Evolutionary conservation across 2,797 vertebrate species (phyloP), one percentile per base, ranked within the genome.

Genomic region (Tapirus indicus): DNA sequence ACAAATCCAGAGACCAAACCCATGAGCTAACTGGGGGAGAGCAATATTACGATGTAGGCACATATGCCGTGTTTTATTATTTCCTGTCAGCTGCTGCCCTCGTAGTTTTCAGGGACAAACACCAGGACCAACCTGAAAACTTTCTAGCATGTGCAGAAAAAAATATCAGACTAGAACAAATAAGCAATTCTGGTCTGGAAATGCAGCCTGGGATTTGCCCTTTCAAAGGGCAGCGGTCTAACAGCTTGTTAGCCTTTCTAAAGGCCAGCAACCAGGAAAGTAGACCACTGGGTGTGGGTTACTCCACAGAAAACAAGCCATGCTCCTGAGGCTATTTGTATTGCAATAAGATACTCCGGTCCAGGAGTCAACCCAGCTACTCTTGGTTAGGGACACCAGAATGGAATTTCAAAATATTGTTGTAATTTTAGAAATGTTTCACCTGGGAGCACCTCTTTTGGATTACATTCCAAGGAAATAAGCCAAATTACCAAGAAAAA

Each of bases 221-320:
- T 98, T 98, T 98, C 95, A 98, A 98, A 98, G 97, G 97, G 96
- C 97, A 98, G 95, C 74, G 0, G 80, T 98, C 97, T 98, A 97
- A 97, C 94, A 98, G 96, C 97, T 97, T 98, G 97, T 98, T 97
- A 92, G 97, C 98, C 97, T 98, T 97, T 98, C 14, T 88, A 98
- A 98, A 98, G 97, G 98, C 97, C 98, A 98, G 96, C 87, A 96
- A 92, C 96, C 90, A 86, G 91, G 88, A 97, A 97, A 95, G 93
- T 29, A 97, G 97, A 91, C 97, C 95, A 97, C 75, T 88, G 96
- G 90, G 93, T 96, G n/a, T 94, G 84, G 97, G 97, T 98, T 96
- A 96, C 97, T 97, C 97, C 69, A 41, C 60, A 92, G 92, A 97
- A 98, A 98, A 98, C 94, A 98, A 96, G 94, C 88, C 92, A 49